These are phyloP conservation scores for Sarcophaga subvicina DNA, from an alignment of 2,888 invertebrate genomes.

Conservation along the genomic window DNA sequence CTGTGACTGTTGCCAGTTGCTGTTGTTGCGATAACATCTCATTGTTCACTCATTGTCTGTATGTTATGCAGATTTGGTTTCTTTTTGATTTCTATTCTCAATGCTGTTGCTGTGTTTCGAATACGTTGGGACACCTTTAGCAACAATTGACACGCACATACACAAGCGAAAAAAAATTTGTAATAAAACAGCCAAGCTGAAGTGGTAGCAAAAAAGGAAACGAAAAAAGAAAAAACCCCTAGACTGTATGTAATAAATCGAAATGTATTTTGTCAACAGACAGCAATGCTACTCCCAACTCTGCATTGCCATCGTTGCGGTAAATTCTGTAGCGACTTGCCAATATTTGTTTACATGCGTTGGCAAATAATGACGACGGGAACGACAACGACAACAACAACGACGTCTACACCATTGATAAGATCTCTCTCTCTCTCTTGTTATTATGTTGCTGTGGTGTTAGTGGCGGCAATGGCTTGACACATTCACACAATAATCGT, in stretches of 20 bases:
- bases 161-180: not conserved
- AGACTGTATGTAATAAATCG: constrained; percentile 27
- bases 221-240: constrained; percentile 15
- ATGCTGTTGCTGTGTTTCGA: not conserved
- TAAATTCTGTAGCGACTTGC: not conserved
- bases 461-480: no score
- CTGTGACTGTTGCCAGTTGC: no score
- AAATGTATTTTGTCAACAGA: constrained; percentile 13
- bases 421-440: no score
- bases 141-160: constrained; percentile 15
- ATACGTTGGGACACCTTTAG: constrained; percentile 16
- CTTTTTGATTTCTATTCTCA: not conserved
- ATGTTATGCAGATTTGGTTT: constrained; percentile 16
- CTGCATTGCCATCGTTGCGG: not conserved
- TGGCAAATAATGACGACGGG: not conserved
- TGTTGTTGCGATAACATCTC: constrained; percentile 25
- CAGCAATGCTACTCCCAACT: not conserved
- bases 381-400: not conserved
- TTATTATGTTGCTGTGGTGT: no score
- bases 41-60: constrained; percentile 7
- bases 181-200: not conserved
- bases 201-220: constrained; percentile 6
- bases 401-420: not conserved
- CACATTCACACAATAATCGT: no score
- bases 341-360: constrained; percentile 19